Percentiles rank a stretch among this genome's conserved stretches.
These are phyloP conservation scores for Scartelaos histophorus DNA, from an alignment of 2,113 vertebrate species.

Conservation along the genomic window DNA sequence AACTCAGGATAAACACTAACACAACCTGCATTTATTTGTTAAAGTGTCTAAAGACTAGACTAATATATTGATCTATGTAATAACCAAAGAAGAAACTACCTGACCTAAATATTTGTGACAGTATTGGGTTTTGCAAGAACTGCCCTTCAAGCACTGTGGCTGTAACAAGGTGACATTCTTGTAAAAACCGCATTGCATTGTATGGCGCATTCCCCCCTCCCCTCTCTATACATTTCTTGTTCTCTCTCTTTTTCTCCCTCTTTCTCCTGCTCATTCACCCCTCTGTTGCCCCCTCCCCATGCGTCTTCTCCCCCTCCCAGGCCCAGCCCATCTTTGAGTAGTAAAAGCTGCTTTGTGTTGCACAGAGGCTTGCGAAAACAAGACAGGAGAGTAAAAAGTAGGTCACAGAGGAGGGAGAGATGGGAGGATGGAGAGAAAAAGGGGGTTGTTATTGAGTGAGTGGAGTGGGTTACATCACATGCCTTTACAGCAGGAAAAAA, in stretches of 20 bases:
- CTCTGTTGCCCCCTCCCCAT: not conserved
- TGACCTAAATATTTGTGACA: slow-evolving; percentile 14
- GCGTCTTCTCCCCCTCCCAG: not conserved
- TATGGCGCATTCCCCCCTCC: slow-evolving; percentile 3
- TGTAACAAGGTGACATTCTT: slow-evolving; percentile 65
- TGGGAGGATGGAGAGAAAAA: slow-evolving; percentile 15
- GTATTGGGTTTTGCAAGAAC: slow-evolving; percentile 21
- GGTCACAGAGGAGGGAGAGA: slow-evolving; percentile 67
- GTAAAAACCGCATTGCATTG: slow-evolving; percentile 42
- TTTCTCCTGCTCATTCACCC: slow-evolving; percentile 9
- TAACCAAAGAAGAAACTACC: not conserved
- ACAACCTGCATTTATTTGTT: not conserved
- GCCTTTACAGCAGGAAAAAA: slow-evolving; percentile 59
- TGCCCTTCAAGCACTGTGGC: slow-evolving; percentile 23
- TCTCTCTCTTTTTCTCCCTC: slow-evolving; percentile 11
- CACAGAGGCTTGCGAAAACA: slow-evolving; percentile 61
- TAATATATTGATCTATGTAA: not conserved
- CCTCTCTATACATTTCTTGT: not conserved
- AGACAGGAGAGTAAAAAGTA: slow-evolving; percentile 73
- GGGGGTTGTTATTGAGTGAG: slow-evolving; percentile 42
- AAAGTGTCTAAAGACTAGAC: not conserved
- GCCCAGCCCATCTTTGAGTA: slow-evolving; percentile 41
- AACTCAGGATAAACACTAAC: not conserved
- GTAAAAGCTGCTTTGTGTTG: slow-evolving; percentile 55
- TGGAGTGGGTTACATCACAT: slow-evolving; percentile 58